A percentile compares a stretch with the other conserved stretches of the same genome.
Conservation (phyloP, 2,113 vertebrate genomes). For the Hippocampus zosterae region DNA sequence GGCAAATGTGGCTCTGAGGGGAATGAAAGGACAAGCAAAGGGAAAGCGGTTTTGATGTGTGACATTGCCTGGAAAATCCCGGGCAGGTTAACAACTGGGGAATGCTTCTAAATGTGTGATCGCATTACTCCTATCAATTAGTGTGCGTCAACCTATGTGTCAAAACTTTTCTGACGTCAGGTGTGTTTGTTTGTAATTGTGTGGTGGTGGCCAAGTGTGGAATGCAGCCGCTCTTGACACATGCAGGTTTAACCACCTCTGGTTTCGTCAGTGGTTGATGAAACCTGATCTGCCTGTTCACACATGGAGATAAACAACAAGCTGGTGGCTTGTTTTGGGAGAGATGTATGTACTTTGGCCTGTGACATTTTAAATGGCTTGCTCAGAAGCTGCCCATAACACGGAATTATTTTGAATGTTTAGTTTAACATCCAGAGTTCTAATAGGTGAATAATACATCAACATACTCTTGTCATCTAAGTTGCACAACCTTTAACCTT, state of each 20-base stretch:
- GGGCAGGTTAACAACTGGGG: conserved; percentile 41
- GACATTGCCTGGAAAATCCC: conserved; percentile 25
- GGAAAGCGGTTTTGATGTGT: conserved; percentile 51
- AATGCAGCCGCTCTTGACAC: conserved; percentile 37
- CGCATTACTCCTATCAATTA: conserved; percentile 1
- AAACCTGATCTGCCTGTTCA: neutral
- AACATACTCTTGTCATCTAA: neutral
- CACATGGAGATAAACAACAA: neutral
- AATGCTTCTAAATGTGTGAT: conserved; percentile 44
- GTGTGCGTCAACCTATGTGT: neutral
- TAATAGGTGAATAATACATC: neutral
- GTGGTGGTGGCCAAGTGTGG: conserved; percentile 21
- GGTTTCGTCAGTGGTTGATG: conserved; percentile 14
- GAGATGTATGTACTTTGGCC: neutral
- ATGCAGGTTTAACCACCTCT: conserved; percentile 21
- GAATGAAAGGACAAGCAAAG: conserved; percentile 20
- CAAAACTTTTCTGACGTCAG: neutral
- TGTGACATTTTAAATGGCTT: neutral
- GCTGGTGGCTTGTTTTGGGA: neutral
- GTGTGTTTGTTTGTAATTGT: conserved; percentile 14
- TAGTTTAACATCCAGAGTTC: neutral
- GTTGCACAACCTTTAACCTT: too few relatives aligned
- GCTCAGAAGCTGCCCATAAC: neutral
- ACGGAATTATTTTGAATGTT: neutral
- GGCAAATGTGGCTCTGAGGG: neutral